Evolutionary conservation across 2,797 vertebrate species (phyloP).

Genomic region (Dryobates pubescens): DNA sequence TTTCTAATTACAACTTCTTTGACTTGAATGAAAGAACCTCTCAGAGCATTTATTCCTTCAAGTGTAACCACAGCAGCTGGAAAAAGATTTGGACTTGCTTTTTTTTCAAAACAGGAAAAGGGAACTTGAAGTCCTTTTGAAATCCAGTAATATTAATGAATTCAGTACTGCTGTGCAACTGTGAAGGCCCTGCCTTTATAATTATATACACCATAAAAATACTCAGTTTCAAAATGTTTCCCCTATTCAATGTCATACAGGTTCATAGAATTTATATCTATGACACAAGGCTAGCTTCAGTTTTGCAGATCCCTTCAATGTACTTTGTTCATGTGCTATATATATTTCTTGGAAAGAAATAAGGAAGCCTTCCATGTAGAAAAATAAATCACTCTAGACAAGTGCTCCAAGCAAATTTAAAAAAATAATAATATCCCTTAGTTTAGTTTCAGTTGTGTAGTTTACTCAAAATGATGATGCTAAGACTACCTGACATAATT

Average conservation of each 20-base stretch:
- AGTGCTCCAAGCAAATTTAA: background rate
- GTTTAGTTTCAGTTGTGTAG: background rate
- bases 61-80: background rate
- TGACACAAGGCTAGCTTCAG: background rate
- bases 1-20: conserved; percentile 5
- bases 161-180: background rate
- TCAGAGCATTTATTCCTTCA: background rate
- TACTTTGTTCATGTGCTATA: background rate
- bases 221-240: background rate
- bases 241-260: background rate
- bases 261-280: background rate
- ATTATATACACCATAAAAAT: background rate
- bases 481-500: background rate
- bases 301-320: background rate
- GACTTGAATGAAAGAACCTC: background rate
- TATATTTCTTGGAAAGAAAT: background rate
- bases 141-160: background rate
- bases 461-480: background rate
- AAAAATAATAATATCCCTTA: background rate
- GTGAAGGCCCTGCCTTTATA: background rate
- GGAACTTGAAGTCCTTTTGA: background rate
- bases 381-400: conserved; percentile 3
- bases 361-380: background rate
- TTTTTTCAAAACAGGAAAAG: background rate
- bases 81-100: background rate